Base-by-base conservation (phyloP, 2,797 vertebrate genomes). In the Dendrocincla fuliginosa region DNA sequence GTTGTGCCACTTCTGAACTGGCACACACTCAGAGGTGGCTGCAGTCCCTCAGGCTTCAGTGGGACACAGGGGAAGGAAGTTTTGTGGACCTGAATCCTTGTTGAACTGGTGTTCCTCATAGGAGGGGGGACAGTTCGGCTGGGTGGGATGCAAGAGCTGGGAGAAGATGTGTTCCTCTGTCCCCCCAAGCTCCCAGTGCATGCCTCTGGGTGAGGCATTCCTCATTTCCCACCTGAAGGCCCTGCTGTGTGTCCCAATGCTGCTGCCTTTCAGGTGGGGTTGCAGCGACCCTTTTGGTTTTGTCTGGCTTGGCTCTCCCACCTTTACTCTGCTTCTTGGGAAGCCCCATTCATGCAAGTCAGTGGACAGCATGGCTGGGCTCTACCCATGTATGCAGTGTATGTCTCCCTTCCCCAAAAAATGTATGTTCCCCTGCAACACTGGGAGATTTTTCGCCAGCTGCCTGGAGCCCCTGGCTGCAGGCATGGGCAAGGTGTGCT, bases 31-130 rank as follows among this genome's bases (percentile, higher is more conserved):
- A 2, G 64, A 47, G n/a, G 33, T 46, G 32, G 13, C 19, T 86
- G 83, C 37, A 57, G 64, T 16, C 20, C 28, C 67, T 73, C 6
- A 33, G 50, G 50, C 11, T 73, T 69, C 27, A 9, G 47, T 19
- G n/a, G 59, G 44, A 19, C 49, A 13, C 0, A 1, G 18, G 42
- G 15, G 9, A 82, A 25, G 22, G 24, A 56, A 53, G 37, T 14
- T 74, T 56, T 77, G 12, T 30, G 52, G 60, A 22, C 27, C 9
- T 37, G 55, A 50, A 23, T 64, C 49, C 49, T 84, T 76, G 25
- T 23, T 71, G 64, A 78, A 23, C 4, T 0, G 0, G 5, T 16
- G 14, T 57, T 60, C 42, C 0, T 0, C 3, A 7, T 9, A 20
- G n/a, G 20, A 52, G 13, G 0, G 5, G 64, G n/a, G 15, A 25